Percentiles rank a stretch among this genome's conserved stretches.
phyloP scores from a whole-genome alignment of 2,113 vertebrate species.

The Tragelaphus scriptus region DNA sequence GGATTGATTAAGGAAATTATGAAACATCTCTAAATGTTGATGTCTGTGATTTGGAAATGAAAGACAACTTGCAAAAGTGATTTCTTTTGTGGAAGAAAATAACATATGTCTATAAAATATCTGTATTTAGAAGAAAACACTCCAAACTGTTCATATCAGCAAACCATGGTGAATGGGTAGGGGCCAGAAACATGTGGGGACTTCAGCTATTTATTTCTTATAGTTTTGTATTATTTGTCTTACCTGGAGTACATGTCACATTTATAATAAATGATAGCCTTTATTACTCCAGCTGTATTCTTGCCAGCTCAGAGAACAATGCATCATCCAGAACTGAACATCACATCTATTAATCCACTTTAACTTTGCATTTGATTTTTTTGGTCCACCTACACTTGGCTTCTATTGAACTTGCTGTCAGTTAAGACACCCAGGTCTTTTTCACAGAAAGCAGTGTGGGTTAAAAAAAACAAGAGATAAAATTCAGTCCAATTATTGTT shows the following conservation, averaged over 20 bases:
- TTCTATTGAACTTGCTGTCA: not conserved
- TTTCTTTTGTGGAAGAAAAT: constrained; percentile 13
- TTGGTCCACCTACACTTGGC: constrained; percentile 24
- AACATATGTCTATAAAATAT: not conserved
- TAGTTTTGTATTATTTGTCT: not conserved
- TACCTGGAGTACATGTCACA: not conserved
- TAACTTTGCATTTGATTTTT: not conserved
- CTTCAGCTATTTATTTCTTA: not conserved
- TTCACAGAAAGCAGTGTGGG: not conserved
- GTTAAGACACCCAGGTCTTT: constrained; percentile 5
- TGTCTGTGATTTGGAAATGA: not conserved
- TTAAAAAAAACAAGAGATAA: constrained; percentile 47
- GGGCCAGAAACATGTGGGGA: not conserved
- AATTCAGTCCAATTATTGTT: constrained; percentile 24
- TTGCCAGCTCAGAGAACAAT: not conserved
- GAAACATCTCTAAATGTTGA: not conserved
- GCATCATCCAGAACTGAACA: not conserved
- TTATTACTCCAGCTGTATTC: not conserved
- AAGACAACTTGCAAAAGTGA: not conserved
- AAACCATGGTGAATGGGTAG: not conserved
- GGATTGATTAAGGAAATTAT: not conserved
- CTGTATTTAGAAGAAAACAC: not conserved
- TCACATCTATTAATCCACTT: not conserved
- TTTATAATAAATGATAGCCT: constrained; percentile 7
- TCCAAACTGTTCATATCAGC: not conserved